These are phyloP conservation scores for Macroglossus sobrinus DNA, from an alignment of 2,113 vertebrate species.

Conservation along the genomic window DNA sequence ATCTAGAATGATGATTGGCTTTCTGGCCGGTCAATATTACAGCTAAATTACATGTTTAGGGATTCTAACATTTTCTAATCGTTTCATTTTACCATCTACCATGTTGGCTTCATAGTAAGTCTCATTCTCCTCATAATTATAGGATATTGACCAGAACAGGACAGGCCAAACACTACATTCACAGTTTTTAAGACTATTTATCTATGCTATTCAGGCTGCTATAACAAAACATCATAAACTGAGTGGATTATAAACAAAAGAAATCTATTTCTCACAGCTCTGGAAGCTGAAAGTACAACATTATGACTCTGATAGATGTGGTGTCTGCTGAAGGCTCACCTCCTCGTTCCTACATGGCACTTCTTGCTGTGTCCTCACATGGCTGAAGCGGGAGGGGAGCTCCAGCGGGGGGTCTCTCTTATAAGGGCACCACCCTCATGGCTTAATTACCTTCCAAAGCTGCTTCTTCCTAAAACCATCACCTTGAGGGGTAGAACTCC, in stretches of 20 bases:
- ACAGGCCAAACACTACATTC: not conserved
- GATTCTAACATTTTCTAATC: not conserved
- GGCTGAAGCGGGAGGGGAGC: not conserved
- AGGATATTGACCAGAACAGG: not conserved
- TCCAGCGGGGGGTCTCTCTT: not conserved
- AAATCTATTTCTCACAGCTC: not conserved
- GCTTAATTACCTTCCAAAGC: not conserved
- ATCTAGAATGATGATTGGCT: not conserved
- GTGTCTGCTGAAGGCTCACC: not conserved
- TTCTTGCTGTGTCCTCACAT: not conserved
- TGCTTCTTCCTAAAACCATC: not conserved
- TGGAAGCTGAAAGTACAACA: not conserved
- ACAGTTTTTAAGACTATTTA: not conserved
- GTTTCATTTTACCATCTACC: not conserved
- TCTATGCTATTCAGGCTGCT: not conserved
- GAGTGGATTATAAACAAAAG: not conserved
- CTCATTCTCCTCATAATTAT: not conserved
- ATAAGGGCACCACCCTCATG: not conserved
- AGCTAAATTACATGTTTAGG: not conserved
- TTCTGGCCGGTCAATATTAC: too few relatives aligned
- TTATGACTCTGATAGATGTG: not conserved
- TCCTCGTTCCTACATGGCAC: not conserved
- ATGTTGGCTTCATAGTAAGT: not conserved
- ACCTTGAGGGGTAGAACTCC: not conserved
- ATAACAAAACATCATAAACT: not conserved